A percentile compares a stretch with the other conserved stretches of the same genome.
Evolutionary conservation across 2,888 invertebrate species (phyloP).

Genomic region (Hirudinaria manillensis): DNA sequence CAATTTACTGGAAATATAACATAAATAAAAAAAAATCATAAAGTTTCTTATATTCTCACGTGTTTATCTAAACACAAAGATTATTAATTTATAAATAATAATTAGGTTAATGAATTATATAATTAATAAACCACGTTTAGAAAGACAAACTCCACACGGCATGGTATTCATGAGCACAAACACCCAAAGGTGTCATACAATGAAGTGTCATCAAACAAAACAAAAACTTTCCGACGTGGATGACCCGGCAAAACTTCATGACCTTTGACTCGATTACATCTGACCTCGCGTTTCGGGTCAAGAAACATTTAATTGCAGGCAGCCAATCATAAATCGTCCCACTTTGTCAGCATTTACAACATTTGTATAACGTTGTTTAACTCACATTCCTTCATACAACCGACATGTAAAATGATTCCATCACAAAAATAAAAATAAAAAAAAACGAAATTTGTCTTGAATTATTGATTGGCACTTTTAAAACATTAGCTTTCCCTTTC

Average conservation of each 20-base stretch:
- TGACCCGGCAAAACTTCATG: conserved; percentile 15
- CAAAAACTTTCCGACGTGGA: neutral
- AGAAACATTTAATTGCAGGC: conserved; percentile 22
- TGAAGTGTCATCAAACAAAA: conserved; percentile 1
- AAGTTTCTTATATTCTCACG: too few species aligned
- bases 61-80: too few species aligned
- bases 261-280: conserved; percentile 19
- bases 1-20: too few species aligned
- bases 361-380: neutral
- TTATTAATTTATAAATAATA: too few species aligned
- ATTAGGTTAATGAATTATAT: too few species aligned
- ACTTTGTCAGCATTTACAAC: neutral
- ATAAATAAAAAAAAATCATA: too few species aligned
- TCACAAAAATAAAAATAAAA: neutral
- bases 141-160: too few species aligned
- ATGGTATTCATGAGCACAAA: too few species aligned
- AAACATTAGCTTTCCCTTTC: neutral
- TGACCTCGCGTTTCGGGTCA: conserved; percentile 7
- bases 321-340: conserved; percentile 8
- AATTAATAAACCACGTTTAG: too few species aligned
- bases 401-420: neutral
- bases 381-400: neutral
- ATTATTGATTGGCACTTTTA: neutral
- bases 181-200: neutral
- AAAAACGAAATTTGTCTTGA: neutral